A percentile compares a stretch with the other conserved stretches of the same genome.
Evolutionary conservation across 2,888 invertebrate species (phyloP).

Genomic region (Stenurella melanura): DNA sequence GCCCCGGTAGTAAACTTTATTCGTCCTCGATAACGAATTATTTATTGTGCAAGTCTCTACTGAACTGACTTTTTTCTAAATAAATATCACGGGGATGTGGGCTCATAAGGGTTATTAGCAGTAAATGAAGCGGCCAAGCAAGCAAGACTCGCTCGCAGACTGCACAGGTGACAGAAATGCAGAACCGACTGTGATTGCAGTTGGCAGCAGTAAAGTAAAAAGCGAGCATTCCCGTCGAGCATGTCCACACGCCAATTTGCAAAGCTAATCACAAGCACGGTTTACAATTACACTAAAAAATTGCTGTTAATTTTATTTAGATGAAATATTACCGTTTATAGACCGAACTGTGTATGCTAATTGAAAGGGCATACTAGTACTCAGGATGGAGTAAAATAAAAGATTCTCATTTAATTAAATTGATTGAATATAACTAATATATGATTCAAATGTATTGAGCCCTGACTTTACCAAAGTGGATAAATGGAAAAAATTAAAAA

Average conservation of each 20-base stretch:
- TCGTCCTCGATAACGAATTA: no score
- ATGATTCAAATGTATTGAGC: no score
- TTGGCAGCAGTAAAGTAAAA: slow-evolving; percentile 25
- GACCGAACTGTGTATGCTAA: not conserved
- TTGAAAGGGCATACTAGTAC: not conserved
- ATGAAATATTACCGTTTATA: not conserved
- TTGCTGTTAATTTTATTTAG: not conserved
- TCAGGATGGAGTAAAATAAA: not conserved
- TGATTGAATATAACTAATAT: no score
- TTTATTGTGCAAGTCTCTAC: no score
- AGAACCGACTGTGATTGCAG: slow-evolving; percentile 9
- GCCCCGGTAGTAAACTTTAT: no score
- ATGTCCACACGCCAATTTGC: slow-evolving; percentile 32
- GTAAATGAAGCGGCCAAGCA: not conserved
- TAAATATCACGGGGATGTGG: not conserved
- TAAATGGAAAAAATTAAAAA: no score
- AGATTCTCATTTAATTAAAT: not conserved
- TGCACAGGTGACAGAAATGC: slow-evolving; percentile 25
- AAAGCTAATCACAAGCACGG: slow-evolving; percentile 21
- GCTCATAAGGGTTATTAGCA: not conserved
- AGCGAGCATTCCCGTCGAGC: slow-evolving; percentile 14
- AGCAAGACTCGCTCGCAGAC: not conserved
- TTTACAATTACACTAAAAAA: slow-evolving; percentile 18
- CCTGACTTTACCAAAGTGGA: no score
- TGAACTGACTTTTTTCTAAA: not conserved